Evolutionary conservation across 2,888 invertebrate genomes (phyloP).

Genomic region (Panorpa germanica): DNA sequence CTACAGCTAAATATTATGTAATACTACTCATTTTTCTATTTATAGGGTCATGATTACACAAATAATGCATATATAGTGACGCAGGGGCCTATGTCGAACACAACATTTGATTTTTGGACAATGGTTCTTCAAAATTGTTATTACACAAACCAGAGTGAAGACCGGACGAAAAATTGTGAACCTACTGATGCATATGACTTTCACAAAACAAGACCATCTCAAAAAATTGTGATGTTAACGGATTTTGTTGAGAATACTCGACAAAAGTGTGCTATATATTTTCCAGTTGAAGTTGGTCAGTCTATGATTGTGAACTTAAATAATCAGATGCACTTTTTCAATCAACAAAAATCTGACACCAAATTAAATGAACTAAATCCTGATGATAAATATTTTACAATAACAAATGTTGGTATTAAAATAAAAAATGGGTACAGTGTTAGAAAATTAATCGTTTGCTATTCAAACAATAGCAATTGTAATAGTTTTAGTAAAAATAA

Average conservation of each 20-base stretch:
- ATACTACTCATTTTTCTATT: slow-evolving; percentile 14
- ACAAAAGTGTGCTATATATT: slow-evolving; percentile 78
- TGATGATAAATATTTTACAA: slow-evolving; percentile 23
- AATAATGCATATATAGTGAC: slow-evolving; percentile 79
- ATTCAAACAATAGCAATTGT: too few relatives aligned
- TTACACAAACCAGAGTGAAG: slow-evolving; percentile 18
- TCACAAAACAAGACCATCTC: slow-evolving; percentile 18
- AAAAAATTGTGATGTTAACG: slow-evolving; percentile 77
- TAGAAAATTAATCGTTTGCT: slow-evolving; percentile 31
- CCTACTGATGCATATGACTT: slow-evolving; percentile 1
- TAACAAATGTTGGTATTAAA: slow-evolving; percentile 32
- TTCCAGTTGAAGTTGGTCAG: slow-evolving; percentile 43
- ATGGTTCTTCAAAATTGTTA: slow-evolving; percentile 49
- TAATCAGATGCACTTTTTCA: slow-evolving; percentile 15
- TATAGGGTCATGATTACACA: slow-evolving; percentile 76
- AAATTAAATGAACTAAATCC: neutral
- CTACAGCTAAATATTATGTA: too few relatives aligned
- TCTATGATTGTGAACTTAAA: slow-evolving; percentile 18
- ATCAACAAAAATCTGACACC: slow-evolving; percentile 13
- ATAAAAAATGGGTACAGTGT: slow-evolving; percentile 36
- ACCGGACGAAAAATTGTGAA: slow-evolving; percentile 13
- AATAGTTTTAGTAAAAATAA: too few relatives aligned
- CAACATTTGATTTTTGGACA: slow-evolving; percentile 78
- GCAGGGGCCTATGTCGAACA: slow-evolving; percentile 80
- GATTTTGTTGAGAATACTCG: slow-evolving; percentile 68